Evolutionary conservation across 2,888 invertebrate genomes (phyloP), one percentile per base, ranked within the genome.

Genomic region (Philhelius pedissequus): DNA sequence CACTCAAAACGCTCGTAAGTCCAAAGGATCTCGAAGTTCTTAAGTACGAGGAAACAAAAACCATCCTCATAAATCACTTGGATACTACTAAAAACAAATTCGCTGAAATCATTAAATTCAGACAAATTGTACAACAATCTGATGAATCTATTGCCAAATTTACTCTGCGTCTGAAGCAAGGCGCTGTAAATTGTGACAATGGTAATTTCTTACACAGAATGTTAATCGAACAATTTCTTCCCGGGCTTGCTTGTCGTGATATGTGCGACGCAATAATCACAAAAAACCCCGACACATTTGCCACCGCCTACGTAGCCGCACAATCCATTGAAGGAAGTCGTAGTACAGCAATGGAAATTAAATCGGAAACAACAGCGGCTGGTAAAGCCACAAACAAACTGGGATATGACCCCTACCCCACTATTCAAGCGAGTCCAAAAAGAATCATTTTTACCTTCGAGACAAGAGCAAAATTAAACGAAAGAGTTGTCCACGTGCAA

Each of bases 401-500:
- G 22, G 48, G 48, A 48, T 48, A 48, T 48, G 48, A 11, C 48
- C n/a, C n/a, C n/a, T n/a, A n/a, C 43, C 43, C 15, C 32, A 32
- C 43, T 15, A n/a, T 15, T n/a, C 43, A 43, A 43, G 15, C 43
- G 43, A 15, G 43, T 15, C 15, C 43, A 43, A 43, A 43, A 43
- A 43, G 43, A 43, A 43, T 6, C 15, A 43, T 43, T 43, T 15
- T n/a, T 15, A 15, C 43, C 18, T 18, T 43, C 8, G 7, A 43
- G 15, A 43, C 43, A 43, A 8, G 18, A 8, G 6, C 43, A 43
- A 43, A 70, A 38, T 82, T 82, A 43, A 62, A 25, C 30, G 48
- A 82, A 38, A 56, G 73, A 5, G 70, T 73, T 43, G 81, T 77
- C 32, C 81, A 74, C 22, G 40, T 15, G 6, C 81, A 77, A 25